A percentile compares a stretch with the other conserved stretches of the same genome.
Conservation (phyloP, 37 sponge, comb jelly and placozoan genomes). For the Chondrilla cf. caribensis region DNA sequence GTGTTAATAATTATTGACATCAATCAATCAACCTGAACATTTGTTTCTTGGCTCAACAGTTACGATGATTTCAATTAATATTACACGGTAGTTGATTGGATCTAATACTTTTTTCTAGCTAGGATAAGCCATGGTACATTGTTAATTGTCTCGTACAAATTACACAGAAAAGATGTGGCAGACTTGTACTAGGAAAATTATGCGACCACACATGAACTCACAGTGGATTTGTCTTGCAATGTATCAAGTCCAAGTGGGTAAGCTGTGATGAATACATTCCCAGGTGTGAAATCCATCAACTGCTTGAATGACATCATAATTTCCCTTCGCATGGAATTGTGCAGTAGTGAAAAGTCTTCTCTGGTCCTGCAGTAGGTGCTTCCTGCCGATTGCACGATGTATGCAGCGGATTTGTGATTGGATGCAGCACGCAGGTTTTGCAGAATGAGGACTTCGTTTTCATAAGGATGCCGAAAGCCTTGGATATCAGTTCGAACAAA, state of each 20-base stretch:
- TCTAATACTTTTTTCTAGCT: too few relatives aligned
- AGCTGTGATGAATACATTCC: neutral
- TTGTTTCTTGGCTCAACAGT: too few relatives aligned
- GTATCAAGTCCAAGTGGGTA: neutral
- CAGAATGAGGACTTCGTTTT: conserved; percentile 15
- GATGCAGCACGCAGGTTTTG: neutral
- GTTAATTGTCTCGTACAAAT: too few relatives aligned
- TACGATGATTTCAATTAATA: too few relatives aligned
- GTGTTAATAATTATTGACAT: too few relatives aligned
- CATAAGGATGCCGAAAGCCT: conserved; percentile 1
- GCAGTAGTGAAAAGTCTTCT: neutral
- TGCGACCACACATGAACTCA: too few relatives aligned
- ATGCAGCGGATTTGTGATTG: neutral
- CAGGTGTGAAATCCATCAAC: neutral
- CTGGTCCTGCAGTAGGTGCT: conserved; percentile 2
- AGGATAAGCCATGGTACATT: too few relatives aligned
- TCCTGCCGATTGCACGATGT: neutral
- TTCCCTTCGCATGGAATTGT: neutral
- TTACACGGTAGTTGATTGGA: too few relatives aligned
- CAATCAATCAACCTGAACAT: too few relatives aligned
- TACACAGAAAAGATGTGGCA: too few relatives aligned
- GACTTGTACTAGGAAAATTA: too few relatives aligned
- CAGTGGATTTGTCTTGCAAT: neutral
- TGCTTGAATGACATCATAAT: neutral
- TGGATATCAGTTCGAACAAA: conserved; percentile 1